Evolutionary conservation across 2,888 invertebrate species (phyloP).

Genomic region (Eulithis prunata): DNA sequence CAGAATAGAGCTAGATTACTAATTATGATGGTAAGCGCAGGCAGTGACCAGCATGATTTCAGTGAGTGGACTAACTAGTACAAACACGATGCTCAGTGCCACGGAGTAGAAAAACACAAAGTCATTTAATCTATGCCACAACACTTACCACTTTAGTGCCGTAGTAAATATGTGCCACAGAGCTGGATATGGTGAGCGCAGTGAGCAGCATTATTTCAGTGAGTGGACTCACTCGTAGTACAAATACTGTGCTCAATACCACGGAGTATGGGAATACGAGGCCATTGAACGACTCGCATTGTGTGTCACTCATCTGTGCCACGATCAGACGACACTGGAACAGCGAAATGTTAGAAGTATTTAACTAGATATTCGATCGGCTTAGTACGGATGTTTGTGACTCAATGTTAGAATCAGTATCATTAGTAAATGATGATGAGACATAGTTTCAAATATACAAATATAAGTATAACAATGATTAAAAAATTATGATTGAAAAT

Average conservation of each 20-base stretch:
- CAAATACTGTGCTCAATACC: constrained; percentile 68
- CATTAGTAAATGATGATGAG: too few species aligned
- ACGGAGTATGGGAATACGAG: constrained; percentile 86
- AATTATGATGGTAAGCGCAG: too few species aligned
- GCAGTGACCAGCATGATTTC: too few species aligned
- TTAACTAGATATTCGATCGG: too few species aligned
- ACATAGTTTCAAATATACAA: too few species aligned
- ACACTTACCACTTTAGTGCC: constrained; percentile 94
- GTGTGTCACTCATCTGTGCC: constrained; percentile 97
- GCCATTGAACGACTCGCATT: constrained; percentile 92
- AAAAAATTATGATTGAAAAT: too few species aligned
- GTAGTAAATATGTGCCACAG: constrained; percentile 94
- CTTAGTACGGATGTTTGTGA: too few species aligned
- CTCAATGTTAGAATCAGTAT: neutral
- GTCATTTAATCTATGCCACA: neutral
- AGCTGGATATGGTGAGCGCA: constrained; percentile 87
- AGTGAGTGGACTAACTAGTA: too few species aligned
- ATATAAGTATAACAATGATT: too few species aligned
- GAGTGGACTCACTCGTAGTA: constrained; percentile 65
- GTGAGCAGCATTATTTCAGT: constrained; percentile 89
- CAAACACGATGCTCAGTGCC: too few species aligned
- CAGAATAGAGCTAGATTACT: too few species aligned
- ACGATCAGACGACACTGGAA: constrained; percentile 97
- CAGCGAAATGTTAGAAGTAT: neutral
- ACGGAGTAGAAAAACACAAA: too few species aligned